Evolutionary conservation across 2,113 vertebrate species (phyloP).

Genomic region (Gavia stellata): DNA sequence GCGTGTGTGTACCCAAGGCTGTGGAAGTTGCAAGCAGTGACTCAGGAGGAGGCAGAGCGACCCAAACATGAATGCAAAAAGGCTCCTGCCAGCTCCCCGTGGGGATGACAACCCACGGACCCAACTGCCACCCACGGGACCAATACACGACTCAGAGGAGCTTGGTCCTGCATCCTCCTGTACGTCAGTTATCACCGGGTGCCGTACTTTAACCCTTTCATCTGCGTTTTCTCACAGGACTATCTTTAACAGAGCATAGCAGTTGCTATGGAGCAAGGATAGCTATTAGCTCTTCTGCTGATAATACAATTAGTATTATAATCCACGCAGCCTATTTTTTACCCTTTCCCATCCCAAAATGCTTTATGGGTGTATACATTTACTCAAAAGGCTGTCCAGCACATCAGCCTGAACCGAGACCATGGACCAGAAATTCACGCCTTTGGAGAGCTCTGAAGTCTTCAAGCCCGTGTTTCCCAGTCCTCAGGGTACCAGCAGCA

Average conservation of each 20-base stretch:
- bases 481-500: not conserved
- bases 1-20: rapidly evolving
- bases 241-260: not conserved
- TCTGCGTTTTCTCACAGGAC: not conserved
- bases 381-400: not conserved
- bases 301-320: not conserved
- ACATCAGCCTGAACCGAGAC: not conserved
- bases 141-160: not conserved
- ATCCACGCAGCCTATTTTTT: not conserved
- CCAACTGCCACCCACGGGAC: not conserved
- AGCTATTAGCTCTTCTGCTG: not conserved
- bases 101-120: not conserved
- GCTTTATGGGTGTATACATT: not conserved
- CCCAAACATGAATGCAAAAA: not conserved
- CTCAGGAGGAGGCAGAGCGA: not conserved
- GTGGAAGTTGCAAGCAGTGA: not conserved
- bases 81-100: not conserved
- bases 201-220: not conserved
- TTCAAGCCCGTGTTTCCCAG: rapidly evolving
- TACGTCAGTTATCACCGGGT: not conserved
- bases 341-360: not conserved
- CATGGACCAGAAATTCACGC: not conserved
- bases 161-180: rapidly evolving
- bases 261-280: slow-evolving; percentile 12
- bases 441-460: not conserved